Percentiles rank a stretch among this genome's conserved stretches.
Conservation (phyloP, 2,797 vertebrate genomes). For the Silurus aristotelis region DNA sequence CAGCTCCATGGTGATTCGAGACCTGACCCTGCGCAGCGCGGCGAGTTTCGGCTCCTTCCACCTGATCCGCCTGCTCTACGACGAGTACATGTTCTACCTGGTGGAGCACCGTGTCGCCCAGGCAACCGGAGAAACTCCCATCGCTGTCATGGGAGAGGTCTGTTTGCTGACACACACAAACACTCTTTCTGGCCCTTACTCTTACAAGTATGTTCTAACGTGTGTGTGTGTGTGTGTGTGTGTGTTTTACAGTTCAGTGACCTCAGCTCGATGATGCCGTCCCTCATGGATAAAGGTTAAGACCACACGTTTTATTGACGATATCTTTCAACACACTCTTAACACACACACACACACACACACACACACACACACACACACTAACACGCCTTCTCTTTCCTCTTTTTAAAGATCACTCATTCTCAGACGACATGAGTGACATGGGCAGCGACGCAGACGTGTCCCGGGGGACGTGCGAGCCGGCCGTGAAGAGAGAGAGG, state of each 20-base stretch:
- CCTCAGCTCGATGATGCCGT: conserved; percentile 86
- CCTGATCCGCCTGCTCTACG: conserved; percentile 94
- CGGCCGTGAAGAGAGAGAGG: conserved; percentile 89
- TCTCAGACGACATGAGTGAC: conserved; percentile 84
- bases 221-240: conserved; percentile 25
- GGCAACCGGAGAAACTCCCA: conserved; percentile 94
- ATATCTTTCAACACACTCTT: not conserved
- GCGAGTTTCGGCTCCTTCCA: conserved; percentile 98
- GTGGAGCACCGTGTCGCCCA: conserved; percentile 94
- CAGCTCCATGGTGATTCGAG: conserved; percentile 98
- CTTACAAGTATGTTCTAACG: not conserved
- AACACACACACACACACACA: no score
- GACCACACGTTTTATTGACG: not conserved
- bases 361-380: not conserved
- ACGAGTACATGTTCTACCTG: conserved; percentile 99
- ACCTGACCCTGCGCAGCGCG: conserved; percentile 93
- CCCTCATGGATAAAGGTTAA: conserved; percentile 89
- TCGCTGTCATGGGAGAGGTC: conserved; percentile 99
- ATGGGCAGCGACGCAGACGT: conserved; percentile 76
- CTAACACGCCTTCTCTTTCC: not conserved
- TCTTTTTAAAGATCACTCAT: conserved; percentile 73
- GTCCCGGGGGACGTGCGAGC: conserved; percentile 75
- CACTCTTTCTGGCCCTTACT: not conserved
- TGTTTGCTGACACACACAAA: conserved; percentile 46
- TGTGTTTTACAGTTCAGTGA: conserved; percentile 87